A percentile compares a stretch with the other conserved stretches of the same genome.
phyloP scores from a whole-genome alignment of 2,797 vertebrate species.

The Leptoclinus maculatus region DNA sequence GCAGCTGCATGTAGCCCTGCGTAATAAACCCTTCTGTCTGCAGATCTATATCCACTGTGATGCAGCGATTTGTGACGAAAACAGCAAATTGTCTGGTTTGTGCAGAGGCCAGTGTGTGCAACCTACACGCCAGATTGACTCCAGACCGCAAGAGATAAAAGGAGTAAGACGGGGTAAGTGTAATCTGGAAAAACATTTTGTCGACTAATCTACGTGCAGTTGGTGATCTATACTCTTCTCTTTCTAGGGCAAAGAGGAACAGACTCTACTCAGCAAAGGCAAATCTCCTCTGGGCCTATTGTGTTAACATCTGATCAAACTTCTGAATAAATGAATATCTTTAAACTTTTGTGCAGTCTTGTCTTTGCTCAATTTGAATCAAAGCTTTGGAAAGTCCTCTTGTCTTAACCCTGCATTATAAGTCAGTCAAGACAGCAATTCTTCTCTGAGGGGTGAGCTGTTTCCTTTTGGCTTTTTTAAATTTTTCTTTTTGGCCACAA shows the following conservation, averaged over 20 bases:
- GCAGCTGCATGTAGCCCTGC: background rate
- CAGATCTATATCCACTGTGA: conserved; percentile 90
- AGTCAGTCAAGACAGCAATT: too few species aligned
- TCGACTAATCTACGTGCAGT: background rate
- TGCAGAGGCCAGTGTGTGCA: conserved; percentile 82
- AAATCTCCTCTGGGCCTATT: conserved; percentile 82
- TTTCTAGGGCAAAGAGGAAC: conserved; percentile 73
- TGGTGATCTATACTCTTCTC: background rate
- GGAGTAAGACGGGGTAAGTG: conserved; percentile 49
- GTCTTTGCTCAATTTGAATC: background rate
- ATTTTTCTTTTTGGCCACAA: too few species aligned
- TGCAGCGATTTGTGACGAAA: conserved; percentile 83
- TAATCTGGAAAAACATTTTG: background rate
- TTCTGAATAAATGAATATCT: background rate
- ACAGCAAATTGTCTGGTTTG: conserved; percentile 43
- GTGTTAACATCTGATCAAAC: background rate
- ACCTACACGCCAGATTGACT: background rate
- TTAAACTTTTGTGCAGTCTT: background rate
- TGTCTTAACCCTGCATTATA: too few species aligned
- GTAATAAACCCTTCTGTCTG: background rate
- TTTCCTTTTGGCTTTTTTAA: too few species aligned
- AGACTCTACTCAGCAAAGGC: conserved; percentile 7
- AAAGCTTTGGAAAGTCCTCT: too few species aligned
- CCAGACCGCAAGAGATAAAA: conserved; percentile 10
- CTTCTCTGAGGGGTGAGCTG: too few species aligned